phyloP scores from a whole-genome alignment of 2,888 invertebrate genomes.

The Pecten maximus region DNA sequence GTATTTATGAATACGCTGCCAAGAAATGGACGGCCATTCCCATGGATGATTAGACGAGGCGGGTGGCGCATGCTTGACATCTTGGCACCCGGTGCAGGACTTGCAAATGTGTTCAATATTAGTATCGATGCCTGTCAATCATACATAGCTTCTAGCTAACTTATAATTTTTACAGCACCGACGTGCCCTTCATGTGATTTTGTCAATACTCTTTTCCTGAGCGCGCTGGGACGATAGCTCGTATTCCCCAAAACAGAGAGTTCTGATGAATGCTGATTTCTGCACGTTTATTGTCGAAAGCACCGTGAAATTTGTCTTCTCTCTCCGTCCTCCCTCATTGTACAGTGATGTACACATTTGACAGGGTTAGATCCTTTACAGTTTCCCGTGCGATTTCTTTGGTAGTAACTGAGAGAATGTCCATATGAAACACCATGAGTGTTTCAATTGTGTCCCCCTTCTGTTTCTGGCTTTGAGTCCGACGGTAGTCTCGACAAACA shows the following conservation, averaged over 20 bases:
- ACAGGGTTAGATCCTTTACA: slow-evolving; percentile 47
- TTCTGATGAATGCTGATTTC: slow-evolving; percentile 62
- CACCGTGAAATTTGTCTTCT: slow-evolving; percentile 21
- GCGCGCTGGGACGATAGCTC: slow-evolving; percentile 68
- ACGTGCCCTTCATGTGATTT: slow-evolving; percentile 70
- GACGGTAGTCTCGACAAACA: slow-evolving; percentile 52
- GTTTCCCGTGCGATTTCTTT: slow-evolving; percentile 47
- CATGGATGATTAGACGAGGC: slow-evolving; percentile 70
- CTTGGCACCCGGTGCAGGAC: slow-evolving; percentile 51
- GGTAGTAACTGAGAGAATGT: slow-evolving; percentile 66
- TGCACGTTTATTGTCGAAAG: slow-evolving; percentile 44
- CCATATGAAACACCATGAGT: slow-evolving; percentile 59
- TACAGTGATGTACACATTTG: slow-evolving; percentile 46
- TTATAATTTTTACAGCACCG: slow-evolving; percentile 72
- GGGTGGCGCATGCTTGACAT: slow-evolving; percentile 57
- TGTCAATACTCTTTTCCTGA: slow-evolving; percentile 59
- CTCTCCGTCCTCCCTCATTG: slow-evolving; percentile 52
- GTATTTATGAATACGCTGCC: no score
- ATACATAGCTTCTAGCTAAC: slow-evolving; percentile 70
- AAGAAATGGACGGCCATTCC: slow-evolving; percentile 68
- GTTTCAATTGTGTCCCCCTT: no score
- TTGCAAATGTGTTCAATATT: slow-evolving; percentile 64
- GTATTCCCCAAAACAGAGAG: slow-evolving; percentile 65
- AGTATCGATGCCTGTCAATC: slow-evolving; percentile 67
- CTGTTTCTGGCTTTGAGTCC: slow-evolving; percentile 9